Percentiles rank a stretch among this genome's conserved stretches.
These are phyloP conservation scores for Scaptomyza caliginosa DNA, from an alignment of 2,888 invertebrate species.

Conservation along the genomic window DNA sequence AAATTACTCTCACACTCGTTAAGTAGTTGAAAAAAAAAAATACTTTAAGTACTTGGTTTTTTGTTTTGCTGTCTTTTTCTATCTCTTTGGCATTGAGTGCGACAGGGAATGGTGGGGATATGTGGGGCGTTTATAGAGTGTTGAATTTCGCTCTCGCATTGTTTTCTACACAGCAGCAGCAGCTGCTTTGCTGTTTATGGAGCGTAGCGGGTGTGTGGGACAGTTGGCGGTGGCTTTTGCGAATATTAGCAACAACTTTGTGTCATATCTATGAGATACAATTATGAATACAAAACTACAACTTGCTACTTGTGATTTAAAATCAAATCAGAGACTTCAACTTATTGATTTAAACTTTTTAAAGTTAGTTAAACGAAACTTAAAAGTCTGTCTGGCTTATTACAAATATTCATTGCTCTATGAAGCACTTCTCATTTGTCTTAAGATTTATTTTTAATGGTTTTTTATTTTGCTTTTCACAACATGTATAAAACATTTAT, in stretches of 20 bases:
- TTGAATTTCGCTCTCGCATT: slow-evolving; percentile 43
- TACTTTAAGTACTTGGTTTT: slow-evolving; percentile 47
- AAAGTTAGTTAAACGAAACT: too few relatives aligned
- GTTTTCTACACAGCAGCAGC: slow-evolving; percentile 63
- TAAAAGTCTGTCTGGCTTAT: too few relatives aligned
- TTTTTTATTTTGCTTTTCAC: too few relatives aligned
- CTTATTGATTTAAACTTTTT: too few relatives aligned
- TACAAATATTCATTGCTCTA: too few relatives aligned
- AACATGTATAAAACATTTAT: slow-evolving; percentile 21
- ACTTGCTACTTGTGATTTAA: too few relatives aligned
- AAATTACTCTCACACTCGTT: slow-evolving; percentile 10
- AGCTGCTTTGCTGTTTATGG: slow-evolving; percentile 22
- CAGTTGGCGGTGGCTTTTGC: slow-evolving; percentile 20
- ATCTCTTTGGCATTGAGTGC: slow-evolving; percentile 12
- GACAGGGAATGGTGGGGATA: not conserved
- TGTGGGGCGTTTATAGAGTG: slow-evolving; percentile 8
- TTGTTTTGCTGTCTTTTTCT: slow-evolving; percentile 25
- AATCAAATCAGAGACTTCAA: too few relatives aligned
- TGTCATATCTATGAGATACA: slow-evolving; percentile 1
- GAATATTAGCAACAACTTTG: slow-evolving; percentile 29
- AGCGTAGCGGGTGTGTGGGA: slow-evolving; percentile 6
- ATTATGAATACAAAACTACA: slow-evolving; percentile 8
- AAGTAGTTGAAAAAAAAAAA: slow-evolving; percentile 55
- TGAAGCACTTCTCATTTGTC: too few relatives aligned
- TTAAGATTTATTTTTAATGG: too few relatives aligned